Conservation (phyloP, 2,113 vertebrate species). For the Spea bombifrons region DNA sequence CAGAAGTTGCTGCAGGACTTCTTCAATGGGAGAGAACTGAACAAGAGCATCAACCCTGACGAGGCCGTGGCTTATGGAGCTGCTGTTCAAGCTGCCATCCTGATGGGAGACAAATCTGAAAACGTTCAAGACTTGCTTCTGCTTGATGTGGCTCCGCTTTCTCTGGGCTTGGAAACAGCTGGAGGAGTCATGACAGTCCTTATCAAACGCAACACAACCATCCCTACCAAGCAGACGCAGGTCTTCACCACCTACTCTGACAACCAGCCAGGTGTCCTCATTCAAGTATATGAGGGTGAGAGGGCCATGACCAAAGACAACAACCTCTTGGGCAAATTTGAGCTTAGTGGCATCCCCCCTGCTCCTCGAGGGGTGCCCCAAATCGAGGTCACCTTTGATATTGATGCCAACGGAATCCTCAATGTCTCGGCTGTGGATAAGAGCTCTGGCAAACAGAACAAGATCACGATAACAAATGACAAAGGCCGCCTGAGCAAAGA, state of each 20-base stretch:
- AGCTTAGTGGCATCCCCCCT: conserved; percentile 75
- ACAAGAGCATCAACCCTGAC: conserved; percentile 50
- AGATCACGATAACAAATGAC: conserved; percentile 87
- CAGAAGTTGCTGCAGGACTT: conserved; percentile 50
- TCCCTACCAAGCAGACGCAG: conserved; percentile 76
- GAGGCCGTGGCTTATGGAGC: conserved; percentile 49
- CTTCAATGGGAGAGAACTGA: conserved; percentile 49
- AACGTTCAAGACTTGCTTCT: conserved; percentile 47
- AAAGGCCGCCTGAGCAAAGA: conserved; percentile 47
- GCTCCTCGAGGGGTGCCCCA: conserved; percentile 74
- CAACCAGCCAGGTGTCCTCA: conserved; percentile 75
- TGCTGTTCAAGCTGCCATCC: conserved; percentile 49
- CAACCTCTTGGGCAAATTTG: conserved; percentile 74
- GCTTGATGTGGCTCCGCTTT: conserved; percentile 70
- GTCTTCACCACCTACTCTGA: conserved; percentile 76
- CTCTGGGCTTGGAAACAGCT: conserved; percentile 73
- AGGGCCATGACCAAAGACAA: conserved; percentile 79
- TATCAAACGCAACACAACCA: conserved; percentile 76
- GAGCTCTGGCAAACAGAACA: conserved; percentile 80
- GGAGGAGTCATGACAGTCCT: conserved; percentile 75
- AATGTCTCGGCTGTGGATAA: conserved; percentile 77
- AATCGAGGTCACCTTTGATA: conserved; percentile 66
- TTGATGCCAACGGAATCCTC: conserved; percentile 68
- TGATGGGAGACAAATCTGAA: conserved; percentile 47
- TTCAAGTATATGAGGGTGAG: conserved; percentile 72